A percentile compares a stretch with the other conserved stretches of the same genome.
phyloP scores from a whole-genome alignment of 2,113 vertebrate species.

The Corythaixoides concolor region DNA sequence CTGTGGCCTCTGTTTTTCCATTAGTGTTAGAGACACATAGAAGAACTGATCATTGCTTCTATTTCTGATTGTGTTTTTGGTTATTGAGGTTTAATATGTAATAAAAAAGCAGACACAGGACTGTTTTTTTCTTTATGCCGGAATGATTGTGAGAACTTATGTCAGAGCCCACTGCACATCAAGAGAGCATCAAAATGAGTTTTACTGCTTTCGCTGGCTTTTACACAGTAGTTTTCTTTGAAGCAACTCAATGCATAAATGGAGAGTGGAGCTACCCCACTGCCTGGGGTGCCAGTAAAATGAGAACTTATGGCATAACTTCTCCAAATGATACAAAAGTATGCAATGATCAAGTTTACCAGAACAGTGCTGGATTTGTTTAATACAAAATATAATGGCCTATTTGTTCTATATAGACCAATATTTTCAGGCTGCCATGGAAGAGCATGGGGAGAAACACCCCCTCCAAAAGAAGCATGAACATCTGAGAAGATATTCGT shows the following conservation, averaged over 20 bases:
- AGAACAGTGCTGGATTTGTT: background rate
- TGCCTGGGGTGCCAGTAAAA: background rate
- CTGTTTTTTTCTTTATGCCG: background rate
- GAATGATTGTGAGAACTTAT: background rate
- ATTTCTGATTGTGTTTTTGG: slow-evolving; percentile 2
- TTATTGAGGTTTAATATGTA: slow-evolving; percentile 41
- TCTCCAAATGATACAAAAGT: background rate
- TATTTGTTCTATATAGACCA: background rate
- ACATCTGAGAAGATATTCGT: background rate
- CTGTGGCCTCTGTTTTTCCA: background rate
- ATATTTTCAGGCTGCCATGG: background rate
- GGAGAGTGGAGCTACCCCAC: no score
- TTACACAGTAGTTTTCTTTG: slow-evolving; percentile 21
- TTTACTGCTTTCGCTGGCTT: slow-evolving; percentile 52
- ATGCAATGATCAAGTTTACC: background rate
- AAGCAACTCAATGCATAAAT: background rate
- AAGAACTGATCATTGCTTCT: slow-evolving; percentile 31
- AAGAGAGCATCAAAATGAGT: slow-evolving; percentile 16
- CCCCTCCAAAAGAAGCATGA: background rate
- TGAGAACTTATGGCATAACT: background rate
- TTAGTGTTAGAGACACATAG: background rate
- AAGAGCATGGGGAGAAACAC: background rate
- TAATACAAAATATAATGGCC: background rate
- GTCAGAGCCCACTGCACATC: slow-evolving; percentile 19
- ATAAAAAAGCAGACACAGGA: background rate